Evolutionary conservation across 2,888 invertebrate genomes (phyloP).

Genomic region (Tetanocera ferruginea): DNA sequence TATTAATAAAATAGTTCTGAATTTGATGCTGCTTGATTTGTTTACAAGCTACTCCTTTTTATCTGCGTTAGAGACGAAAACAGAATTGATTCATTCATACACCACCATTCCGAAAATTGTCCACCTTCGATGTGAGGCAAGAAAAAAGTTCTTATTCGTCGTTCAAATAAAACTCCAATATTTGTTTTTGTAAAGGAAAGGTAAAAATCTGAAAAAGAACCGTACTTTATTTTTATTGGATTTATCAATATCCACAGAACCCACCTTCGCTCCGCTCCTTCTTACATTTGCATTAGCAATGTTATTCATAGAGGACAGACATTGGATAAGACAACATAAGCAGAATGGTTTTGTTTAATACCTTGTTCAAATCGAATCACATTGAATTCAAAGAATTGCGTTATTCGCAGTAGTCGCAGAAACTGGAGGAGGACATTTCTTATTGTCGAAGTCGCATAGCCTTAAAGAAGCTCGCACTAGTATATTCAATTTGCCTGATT

Average conservation of each 20-base stretch:
- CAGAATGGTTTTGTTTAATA: constrained; percentile 33
- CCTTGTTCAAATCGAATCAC: not conserved
- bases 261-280: not conserved
- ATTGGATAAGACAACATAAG: constrained; percentile 38
- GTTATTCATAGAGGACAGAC: not conserved
- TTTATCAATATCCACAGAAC: not conserved
- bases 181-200: too few relatives aligned
- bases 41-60: too few relatives aligned
- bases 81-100: too few relatives aligned
- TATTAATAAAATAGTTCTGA: too few relatives aligned
- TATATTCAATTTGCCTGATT: constrained; percentile 46
- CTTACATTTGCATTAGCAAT: not conserved
- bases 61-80: too few relatives aligned
- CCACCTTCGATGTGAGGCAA: too few relatives aligned
- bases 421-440: not conserved
- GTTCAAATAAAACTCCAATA: too few relatives aligned
- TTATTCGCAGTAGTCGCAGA: not conserved
- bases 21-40: too few relatives aligned
- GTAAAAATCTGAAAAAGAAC: not conserved
- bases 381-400: not conserved
- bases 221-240: not conserved
- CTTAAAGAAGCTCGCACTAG: constrained; percentile 10
- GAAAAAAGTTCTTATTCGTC: too few relatives aligned
- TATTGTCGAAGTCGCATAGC: not conserved
- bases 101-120: too few relatives aligned